Evolutionary conservation across 2,113 vertebrate species (phyloP).

Genomic region (Pionites leucogaster): DNA sequence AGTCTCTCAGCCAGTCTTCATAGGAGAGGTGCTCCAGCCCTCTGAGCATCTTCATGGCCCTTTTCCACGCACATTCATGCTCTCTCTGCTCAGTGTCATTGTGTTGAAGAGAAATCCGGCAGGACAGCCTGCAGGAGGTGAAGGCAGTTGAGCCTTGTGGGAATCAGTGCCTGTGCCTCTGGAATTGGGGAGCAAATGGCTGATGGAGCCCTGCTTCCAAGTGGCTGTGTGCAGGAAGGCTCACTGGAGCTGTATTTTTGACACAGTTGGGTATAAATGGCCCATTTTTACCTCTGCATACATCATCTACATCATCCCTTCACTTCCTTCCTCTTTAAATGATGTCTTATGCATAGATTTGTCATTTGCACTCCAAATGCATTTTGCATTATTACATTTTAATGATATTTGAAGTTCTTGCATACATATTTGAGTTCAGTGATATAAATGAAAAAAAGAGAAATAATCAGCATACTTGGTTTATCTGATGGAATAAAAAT

Average conservation of each 20-base stretch:
- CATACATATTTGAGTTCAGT: slow-evolving; percentile 63
- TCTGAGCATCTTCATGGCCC: background rate
- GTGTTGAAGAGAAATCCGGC: background rate
- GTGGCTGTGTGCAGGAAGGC: background rate
- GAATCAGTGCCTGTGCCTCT: background rate
- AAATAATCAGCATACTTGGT: slow-evolving; percentile 66
- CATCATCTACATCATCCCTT: slow-evolving; percentile 46
- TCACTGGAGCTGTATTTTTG: background rate
- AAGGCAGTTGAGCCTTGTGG: background rate
- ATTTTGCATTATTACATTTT: slow-evolving; percentile 72
- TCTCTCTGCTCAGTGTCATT: background rate
- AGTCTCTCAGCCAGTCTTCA: background rate
- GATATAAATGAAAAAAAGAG: slow-evolving; percentile 57
- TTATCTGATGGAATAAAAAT: slow-evolving; percentile 56
- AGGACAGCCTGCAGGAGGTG: background rate
- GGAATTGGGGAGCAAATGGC: background rate
- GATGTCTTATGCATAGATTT: slow-evolving; percentile 57
- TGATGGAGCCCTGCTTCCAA: background rate
- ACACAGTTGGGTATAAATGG: slow-evolving; percentile 19
- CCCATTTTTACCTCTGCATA: slow-evolving; percentile 57
- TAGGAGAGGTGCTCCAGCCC: background rate
- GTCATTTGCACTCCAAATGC: slow-evolving; percentile 49
- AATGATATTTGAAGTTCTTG: slow-evolving; percentile 69
- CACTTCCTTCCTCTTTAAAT: slow-evolving; percentile 58
- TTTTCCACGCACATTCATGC: background rate